phyloP scores from a whole-genome alignment of 2,797 vertebrate genomes.

The Sebastes matsubarae region DNA sequence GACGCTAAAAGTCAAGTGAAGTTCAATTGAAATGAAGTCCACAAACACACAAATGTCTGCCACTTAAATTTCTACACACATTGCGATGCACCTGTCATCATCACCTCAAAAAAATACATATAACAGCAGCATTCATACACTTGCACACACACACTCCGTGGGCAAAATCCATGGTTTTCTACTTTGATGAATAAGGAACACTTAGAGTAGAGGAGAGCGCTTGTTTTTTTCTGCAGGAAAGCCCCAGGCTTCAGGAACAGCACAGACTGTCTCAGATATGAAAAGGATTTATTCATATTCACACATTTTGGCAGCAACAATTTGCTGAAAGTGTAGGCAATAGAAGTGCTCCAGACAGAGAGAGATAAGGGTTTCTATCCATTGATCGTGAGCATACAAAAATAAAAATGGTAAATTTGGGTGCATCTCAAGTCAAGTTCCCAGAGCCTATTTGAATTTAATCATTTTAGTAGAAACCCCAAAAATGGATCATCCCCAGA shows the following conservation, averaged over 20 bases:
- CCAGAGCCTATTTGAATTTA: not conserved
- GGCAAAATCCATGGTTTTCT: not conserved
- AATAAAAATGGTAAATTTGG: not conserved
- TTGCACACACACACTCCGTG: not conserved
- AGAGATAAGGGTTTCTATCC: not conserved
- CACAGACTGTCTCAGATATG: constrained; percentile 16
- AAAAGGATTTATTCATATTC: constrained; percentile 40
- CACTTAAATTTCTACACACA: not conserved
- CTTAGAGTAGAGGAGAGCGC: not conserved
- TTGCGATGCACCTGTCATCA: not conserved
- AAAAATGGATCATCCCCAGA: not conserved
- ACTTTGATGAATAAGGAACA: constrained; percentile 22
- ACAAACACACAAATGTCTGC: not conserved
- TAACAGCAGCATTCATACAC: not conserved
- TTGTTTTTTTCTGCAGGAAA: constrained; percentile 25
- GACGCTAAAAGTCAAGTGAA: not conserved
- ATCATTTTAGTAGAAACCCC: not conserved
- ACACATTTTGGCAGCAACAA: constrained; percentile 7
- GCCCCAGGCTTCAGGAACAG: constrained; percentile 7
- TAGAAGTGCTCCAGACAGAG: not conserved
- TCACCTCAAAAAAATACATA: not conserved
- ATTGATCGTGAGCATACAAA: not conserved
- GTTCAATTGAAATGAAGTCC: not conserved
- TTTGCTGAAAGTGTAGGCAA: constrained; percentile 7
- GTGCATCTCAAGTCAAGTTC: not conserved